These are phyloP conservation scores for Dynastes tityus DNA, from an alignment of 2,888 invertebrate genomes.

Conservation along the genomic window DNA sequence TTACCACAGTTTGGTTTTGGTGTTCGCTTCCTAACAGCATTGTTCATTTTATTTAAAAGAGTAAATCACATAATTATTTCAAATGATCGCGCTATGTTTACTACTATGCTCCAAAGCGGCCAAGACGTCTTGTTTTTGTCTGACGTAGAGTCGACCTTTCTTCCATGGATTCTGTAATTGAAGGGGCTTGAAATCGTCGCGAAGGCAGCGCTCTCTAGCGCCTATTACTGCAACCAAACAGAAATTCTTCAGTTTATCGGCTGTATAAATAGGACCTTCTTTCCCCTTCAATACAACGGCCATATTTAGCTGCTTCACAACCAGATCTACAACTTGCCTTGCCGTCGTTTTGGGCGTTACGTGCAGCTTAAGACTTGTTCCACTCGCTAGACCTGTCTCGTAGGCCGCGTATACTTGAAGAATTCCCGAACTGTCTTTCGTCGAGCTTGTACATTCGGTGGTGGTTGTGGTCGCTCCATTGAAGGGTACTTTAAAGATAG, in stretches of 20 bases:
- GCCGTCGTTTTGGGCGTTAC: conserved; percentile 95
- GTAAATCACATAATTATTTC: conserved; percentile 35
- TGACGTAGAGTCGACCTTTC: conserved; percentile 92
- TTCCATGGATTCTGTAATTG: conserved; percentile 97
- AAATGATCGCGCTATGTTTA: conserved; percentile 82
- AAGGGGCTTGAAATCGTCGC: conserved; percentile 95
- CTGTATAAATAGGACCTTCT: conserved; percentile 88
- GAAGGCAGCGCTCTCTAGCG: conserved; percentile 91
- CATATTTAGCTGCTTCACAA: conserved; percentile 96
- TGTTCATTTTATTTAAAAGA: conserved; percentile 24
- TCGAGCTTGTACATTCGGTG: conserved; percentile 57
- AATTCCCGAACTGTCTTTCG: conserved; percentile 66
- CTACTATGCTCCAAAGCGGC: conserved; percentile 92
- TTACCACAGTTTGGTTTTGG: conserved; percentile 37
- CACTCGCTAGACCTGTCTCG: conserved; percentile 93
- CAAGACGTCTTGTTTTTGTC: conserved; percentile 91
- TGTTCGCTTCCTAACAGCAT: conserved; percentile 39
- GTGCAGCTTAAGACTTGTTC: conserved; percentile 94
- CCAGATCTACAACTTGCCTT: conserved; percentile 94
- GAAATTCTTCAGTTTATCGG: conserved; percentile 89
- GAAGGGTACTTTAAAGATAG: conserved; percentile 63
- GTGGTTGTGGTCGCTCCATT: conserved; percentile 48
- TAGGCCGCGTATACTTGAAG: conserved; percentile 95
- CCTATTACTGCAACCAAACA: conserved; percentile 97
- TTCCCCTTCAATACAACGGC: conserved; percentile 90